Conservation (phyloP, 2,113 vertebrate species). For the Lucifuga dentata region DNA sequence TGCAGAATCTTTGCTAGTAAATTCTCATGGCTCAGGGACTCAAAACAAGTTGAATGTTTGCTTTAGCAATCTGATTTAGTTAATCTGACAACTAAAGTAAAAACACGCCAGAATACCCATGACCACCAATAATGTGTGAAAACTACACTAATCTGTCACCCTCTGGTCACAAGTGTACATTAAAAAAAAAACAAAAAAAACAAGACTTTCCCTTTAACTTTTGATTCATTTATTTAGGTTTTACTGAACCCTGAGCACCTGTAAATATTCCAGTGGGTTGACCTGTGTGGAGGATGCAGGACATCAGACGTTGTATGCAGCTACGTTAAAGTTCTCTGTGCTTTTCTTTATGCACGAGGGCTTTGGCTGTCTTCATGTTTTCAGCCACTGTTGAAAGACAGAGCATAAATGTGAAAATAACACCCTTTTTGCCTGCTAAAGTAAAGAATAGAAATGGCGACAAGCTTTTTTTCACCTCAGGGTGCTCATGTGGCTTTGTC, state of each 20-base stretch:
- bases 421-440: not conserved
- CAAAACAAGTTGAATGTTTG: too few species aligned
- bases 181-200: not conserved
- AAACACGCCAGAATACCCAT: too few species aligned
- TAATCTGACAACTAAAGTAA: too few species aligned
- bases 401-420: not conserved
- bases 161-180: too few species aligned
- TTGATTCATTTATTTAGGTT: not conserved
- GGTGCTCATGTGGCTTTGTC: too few species aligned
- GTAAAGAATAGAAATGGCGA: too few species aligned
- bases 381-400: constrained; percentile 67
- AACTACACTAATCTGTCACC: too few species aligned
- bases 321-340: constrained; percentile 70
- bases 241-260: constrained; percentile 15
- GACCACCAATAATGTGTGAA: too few species aligned
- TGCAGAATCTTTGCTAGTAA: too few species aligned
- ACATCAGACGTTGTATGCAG: not conserved
- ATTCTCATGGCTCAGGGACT: too few species aligned
- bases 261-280: constrained; percentile 3
- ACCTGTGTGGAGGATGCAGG: not conserved
- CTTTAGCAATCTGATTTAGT: too few species aligned
- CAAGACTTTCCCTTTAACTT: not conserved
- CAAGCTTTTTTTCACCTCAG: too few species aligned
- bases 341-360: constrained; percentile 62
- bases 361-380: constrained; percentile 80